A percentile compares a stretch with the other conserved stretches of the same genome.
Evolutionary conservation across 1,140 invertebrate genomes (phyloP).

Genomic region (Drosophila gunungcola): DNA sequence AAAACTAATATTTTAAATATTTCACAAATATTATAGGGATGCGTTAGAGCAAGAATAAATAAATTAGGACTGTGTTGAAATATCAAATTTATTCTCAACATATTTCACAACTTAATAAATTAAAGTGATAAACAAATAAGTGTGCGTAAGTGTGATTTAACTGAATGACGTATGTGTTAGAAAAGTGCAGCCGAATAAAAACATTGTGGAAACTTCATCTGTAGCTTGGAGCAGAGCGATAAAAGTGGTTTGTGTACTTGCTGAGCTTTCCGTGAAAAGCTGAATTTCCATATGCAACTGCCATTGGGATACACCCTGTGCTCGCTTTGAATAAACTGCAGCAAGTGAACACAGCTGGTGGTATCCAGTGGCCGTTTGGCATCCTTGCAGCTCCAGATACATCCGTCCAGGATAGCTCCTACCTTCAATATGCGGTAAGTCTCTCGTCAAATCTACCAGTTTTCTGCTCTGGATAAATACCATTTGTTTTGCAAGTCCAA

Average conservation of each 20-base stretch:
- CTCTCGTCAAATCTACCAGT: slow-evolving; percentile 5
- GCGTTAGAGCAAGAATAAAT: no score
- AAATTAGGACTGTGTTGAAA: no score
- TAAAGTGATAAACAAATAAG: neutral
- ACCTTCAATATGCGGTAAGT: slow-evolving; percentile 50
- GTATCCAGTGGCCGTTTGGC: slow-evolving; percentile 92
- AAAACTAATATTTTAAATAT: no score
- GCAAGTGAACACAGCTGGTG: slow-evolving; percentile 99
- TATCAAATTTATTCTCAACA: no score
- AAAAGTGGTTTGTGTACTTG: slow-evolving; percentile 53
- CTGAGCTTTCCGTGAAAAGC: slow-evolving; percentile 69
- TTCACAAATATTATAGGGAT: no score
- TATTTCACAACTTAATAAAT: no score
- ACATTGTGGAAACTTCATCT: slow-evolving; percentile 7
- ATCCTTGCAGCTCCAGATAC: slow-evolving; percentile 35
- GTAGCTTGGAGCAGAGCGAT: slow-evolving; percentile 1
- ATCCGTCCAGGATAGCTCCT: slow-evolving; percentile 8
- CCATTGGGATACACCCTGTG: slow-evolving; percentile 96
- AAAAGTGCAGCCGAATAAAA: slow-evolving; percentile 27
- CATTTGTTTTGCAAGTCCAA: slow-evolving; percentile 63
- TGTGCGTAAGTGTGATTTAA: neutral
- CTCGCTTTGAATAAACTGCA: slow-evolving; percentile 91
- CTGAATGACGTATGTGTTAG: neutral
- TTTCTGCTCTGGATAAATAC: slow-evolving; percentile 23
- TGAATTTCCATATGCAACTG: slow-evolving; percentile 81